Evolutionary conservation across 2,113 vertebrate genomes (phyloP), one percentile per base, ranked within the genome.

Genomic region (Channa maculata): DNA sequence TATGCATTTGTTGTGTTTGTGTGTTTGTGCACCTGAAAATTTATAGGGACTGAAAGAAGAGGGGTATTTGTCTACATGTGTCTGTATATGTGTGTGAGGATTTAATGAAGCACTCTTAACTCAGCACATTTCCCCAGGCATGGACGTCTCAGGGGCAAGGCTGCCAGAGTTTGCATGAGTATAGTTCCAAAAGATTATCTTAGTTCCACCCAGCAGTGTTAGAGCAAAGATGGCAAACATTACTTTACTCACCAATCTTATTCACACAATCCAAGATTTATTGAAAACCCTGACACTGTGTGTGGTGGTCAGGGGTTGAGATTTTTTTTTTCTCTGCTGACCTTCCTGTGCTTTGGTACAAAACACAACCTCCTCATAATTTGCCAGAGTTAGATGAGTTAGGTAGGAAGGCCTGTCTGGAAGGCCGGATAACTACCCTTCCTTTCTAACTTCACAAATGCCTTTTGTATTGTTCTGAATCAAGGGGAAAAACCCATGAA

Each of bases 31-130:
- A 91, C 83, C 89, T 84, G 58, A 60, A 54, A 36, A 12, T 77
- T 68, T 76, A 58, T 39, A 53, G 3, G 13, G 9, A 48, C 33
- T 53, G 57, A 36, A 36, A 33, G 24, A 58, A 10, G 1, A 1
- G 43, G 11, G 6, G 24, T 48, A 54, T 60, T 43, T 46, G 12
- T 51, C 13, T 70, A 37, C 61, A 41, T 67, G 45, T 39, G 58
- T 36, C 7, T 55, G 0, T 72, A 37, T 83, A 43, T 77, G 34
- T 46, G 65, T 84, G 66, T 59, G 58, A 77, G 53, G 39, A 75
- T 81, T 88, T 86, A 88, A 91, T 91, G 88, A 87, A 82, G 79
- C 89, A 65, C 75, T 88, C 53, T 75, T 74, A 90, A 86, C 77
- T 80, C 72, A 69, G 64, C 74, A 86, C 71, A 85, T 82, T 75